phyloP scores from a whole-genome alignment of 2,888 invertebrate species.

The Folsomia manolachei region DNA sequence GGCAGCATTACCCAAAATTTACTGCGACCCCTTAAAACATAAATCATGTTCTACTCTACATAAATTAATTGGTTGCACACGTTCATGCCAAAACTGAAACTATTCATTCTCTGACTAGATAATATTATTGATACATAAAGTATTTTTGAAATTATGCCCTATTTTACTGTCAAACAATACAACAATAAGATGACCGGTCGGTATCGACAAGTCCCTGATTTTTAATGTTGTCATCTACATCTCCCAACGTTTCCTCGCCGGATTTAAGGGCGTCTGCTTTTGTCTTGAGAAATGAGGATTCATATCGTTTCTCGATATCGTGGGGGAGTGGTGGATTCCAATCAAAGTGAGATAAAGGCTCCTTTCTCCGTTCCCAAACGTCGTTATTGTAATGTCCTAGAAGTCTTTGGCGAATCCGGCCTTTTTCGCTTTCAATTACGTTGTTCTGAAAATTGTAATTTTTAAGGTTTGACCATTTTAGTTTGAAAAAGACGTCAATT shows the following conservation, averaged over 20 bases:
- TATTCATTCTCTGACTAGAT: neutral
- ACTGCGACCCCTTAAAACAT: too few species aligned
- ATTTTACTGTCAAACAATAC: conserved; percentile 10
- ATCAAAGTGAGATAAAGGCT: conserved; percentile 72
- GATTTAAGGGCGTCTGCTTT: conserved; percentile 65
- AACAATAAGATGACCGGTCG: neutral
- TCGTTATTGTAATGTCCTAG: conserved; percentile 69
- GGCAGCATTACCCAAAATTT: neutral
- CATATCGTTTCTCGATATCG: conserved; percentile 67
- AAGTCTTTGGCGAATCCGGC: conserved; percentile 64
- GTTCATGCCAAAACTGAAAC: neutral
- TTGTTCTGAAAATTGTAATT: conserved; percentile 59
- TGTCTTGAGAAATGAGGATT: conserved; percentile 64
- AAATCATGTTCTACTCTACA: too few species aligned
- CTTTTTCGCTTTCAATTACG: conserved; percentile 69
- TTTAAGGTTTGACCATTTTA: neutral
- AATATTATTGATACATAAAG: neutral
- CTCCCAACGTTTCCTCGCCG: conserved; percentile 28
- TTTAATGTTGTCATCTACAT: conserved; percentile 10
- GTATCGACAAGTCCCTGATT: neutral
- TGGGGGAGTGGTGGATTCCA: conserved; percentile 80
- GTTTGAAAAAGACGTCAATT: neutral
- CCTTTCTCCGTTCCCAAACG: conserved; percentile 72
- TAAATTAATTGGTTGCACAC: too few species aligned
- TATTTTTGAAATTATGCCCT: too few species aligned